Base-by-base conservation (phyloP, 2,888 invertebrate species). In the Metalampra italica region DNA sequence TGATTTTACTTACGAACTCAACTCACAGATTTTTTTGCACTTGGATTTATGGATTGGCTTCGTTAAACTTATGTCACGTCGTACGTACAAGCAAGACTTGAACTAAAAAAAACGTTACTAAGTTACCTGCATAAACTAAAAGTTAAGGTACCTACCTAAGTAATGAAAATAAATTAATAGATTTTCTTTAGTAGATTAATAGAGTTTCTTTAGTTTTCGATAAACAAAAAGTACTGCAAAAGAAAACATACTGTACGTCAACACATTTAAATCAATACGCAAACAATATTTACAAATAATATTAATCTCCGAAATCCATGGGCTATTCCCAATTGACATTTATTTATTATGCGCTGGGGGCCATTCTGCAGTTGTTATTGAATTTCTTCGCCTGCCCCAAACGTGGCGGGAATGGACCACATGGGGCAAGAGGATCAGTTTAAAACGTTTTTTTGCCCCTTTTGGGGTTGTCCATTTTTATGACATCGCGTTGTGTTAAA, bases 291-390 rank as follows among this genome's bases (percentile, higher is more conserved):
- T 67, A 68, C 64, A 64, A 61, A 65, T 62, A 60, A 60, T 68
- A 75, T 77, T 74, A 73, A 73, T 75, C 75, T 68, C 56, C 22
- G 52, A 57, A 71, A 71, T 68, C 69, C 70, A 70, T 58, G 60
- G 54, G 56, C 39, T 43, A 54, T 53, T 58, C 67, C 65, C 65
- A n/a, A n/a, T 60, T 60, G 64, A 64, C 62, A 66, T 68, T 51
- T 64, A 68, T 71, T 75, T 75, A 84, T 77, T 62, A 70, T 62
- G 50, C 79, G 62, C 77, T 49, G 56, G 81, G 79, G 62, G 57
- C 68, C 53, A 63, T 77, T 68, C 44, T 36, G 49, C 15, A 30
- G 36, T 46, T 49, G 37, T 51, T 53, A 53, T 53, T 54, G 45
- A 47, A 45, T 45, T 29, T 42, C 37, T 49, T 29, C 42, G 34